These are phyloP conservation scores for Hippocampus comes DNA, from an alignment of 2,113 vertebrate genomes.

Conservation along the genomic window DNA sequence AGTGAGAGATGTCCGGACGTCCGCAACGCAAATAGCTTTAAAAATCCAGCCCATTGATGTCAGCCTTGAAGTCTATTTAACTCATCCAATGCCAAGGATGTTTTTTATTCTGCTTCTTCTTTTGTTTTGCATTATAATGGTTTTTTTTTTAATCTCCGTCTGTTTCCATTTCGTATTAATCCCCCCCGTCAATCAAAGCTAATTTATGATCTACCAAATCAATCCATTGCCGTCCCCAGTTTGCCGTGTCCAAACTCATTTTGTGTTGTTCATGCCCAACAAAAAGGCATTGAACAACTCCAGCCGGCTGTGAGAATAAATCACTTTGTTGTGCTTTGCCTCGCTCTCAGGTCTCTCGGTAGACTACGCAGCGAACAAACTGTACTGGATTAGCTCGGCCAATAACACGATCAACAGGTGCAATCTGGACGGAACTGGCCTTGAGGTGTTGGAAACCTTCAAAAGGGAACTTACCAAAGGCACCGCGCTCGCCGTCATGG, in stretches of 20 bases:
- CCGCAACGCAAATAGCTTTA: slow-evolving; percentile 50
- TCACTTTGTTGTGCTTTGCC: slow-evolving; percentile 7
- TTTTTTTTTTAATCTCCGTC: not conserved
- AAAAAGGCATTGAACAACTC: not conserved
- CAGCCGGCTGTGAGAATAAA: not conserved
- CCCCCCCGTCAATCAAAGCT: too few species aligned
- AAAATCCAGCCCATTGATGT: slow-evolving; percentile 40
- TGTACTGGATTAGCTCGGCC: slow-evolving; percentile 98
- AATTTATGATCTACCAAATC: not conserved
- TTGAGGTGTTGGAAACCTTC: slow-evolving; percentile 92
- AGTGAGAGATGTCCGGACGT: slow-evolving; percentile 44
- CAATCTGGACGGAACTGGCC: slow-evolving; percentile 88
- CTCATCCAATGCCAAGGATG: slow-evolving; percentile 14
- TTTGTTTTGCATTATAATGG: slow-evolving; percentile 39
- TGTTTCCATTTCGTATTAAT: not conserved
- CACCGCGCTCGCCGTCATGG: slow-evolving; percentile 94
- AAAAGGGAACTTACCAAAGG: slow-evolving; percentile 91
- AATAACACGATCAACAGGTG: slow-evolving; percentile 98
- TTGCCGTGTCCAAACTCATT: not conserved
- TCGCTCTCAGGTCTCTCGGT: slow-evolving; percentile 83
- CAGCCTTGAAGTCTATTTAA: slow-evolving; percentile 37
- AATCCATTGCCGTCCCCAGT: not conserved
- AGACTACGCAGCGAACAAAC: slow-evolving; percentile 88
- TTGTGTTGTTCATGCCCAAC: not conserved
- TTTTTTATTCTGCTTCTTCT: slow-evolving; percentile 17